phyloP scores from a whole-genome alignment of 2,797 vertebrate species.

The Lepilemur ruficaudatus region DNA sequence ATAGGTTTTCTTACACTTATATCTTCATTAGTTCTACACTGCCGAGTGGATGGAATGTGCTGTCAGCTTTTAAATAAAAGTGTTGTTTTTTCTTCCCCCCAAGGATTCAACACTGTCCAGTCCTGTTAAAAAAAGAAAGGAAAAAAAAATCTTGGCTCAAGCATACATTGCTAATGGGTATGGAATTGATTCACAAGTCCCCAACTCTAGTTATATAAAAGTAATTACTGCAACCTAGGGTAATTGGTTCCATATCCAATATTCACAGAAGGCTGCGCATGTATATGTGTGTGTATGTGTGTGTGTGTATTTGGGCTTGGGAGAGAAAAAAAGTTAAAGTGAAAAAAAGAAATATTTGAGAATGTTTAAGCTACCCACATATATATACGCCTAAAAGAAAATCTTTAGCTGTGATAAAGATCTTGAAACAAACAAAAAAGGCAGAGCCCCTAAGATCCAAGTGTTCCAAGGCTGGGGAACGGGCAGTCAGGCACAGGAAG shows the following conservation, averaged over 20 bases:
- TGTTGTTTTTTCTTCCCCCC: constrained; percentile 67
- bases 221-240: constrained; percentile 55
- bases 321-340: not conserved
- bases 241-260: constrained; percentile 52
- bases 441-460: not conserved
- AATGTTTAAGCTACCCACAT: not conserved
- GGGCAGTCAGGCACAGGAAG: too few relatives aligned
- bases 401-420: not conserved
- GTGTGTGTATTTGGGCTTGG: not conserved
- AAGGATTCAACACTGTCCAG: constrained; percentile 69
- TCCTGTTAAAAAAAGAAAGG: constrained; percentile 9
- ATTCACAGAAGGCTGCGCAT: not conserved
- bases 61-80: constrained; percentile 72
- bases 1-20: constrained; percentile 72
- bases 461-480: fast-evolving
- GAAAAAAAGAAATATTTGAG: not conserved
- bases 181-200: constrained; percentile 51
- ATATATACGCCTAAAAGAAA: not conserved
- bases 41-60: constrained; percentile 66
- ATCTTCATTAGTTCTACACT: constrained; percentile 78
- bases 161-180: constrained; percentile 59
- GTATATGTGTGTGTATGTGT: too few relatives aligned
- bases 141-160: constrained; percentile 46
- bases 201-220: constrained; percentile 49
- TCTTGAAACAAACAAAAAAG: not conserved